Conservation (phyloP, 1,140 invertebrate genomes). For the Drosophila nigrodunni region DNA sequence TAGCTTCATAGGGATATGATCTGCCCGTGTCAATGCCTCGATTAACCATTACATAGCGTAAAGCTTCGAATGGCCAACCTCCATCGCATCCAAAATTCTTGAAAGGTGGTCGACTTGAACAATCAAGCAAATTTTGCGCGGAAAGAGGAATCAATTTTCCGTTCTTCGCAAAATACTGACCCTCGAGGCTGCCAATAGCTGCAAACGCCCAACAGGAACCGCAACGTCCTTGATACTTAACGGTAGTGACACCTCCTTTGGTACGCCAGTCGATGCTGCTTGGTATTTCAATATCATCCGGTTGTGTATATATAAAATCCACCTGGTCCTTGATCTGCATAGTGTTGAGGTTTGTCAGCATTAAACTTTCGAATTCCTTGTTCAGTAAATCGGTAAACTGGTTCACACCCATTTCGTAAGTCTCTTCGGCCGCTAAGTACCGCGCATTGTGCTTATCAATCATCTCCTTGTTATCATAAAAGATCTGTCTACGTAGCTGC, state of each 20-base stretch:
- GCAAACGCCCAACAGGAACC: constrained; percentile 97
- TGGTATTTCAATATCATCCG: not conserved
- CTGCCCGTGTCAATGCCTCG: constrained; percentile 89
- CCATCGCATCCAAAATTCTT: constrained; percentile 94
- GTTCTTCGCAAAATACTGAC: constrained; percentile 87
- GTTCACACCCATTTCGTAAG: constrained; percentile 89
- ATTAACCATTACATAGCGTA: constrained; percentile 92
- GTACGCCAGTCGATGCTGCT: constrained; percentile 8
- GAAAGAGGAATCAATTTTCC: constrained; percentile 90
- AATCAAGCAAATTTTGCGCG: constrained; percentile 96
- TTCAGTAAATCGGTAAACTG: constrained; percentile 93
- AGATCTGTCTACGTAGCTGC: constrained; percentile 90
- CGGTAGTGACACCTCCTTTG: constrained; percentile 88
- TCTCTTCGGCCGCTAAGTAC: constrained; percentile 87
- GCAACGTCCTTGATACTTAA: constrained; percentile 93
- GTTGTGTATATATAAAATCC: not conserved
- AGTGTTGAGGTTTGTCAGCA: constrained; percentile 87
- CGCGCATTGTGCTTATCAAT: constrained; percentile 92
- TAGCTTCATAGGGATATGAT: constrained; percentile 90
- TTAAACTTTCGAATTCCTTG: constrained; percentile 91
- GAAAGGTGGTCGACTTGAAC: constrained; percentile 87
- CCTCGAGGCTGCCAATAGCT: constrained; percentile 92
- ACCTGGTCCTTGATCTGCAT: not conserved
- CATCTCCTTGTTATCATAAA: constrained; percentile 91
- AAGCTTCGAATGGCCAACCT: constrained; percentile 89